Conservation (phyloP, 1,140 invertebrate species). For the Drosophila quadrilineata region DNA sequence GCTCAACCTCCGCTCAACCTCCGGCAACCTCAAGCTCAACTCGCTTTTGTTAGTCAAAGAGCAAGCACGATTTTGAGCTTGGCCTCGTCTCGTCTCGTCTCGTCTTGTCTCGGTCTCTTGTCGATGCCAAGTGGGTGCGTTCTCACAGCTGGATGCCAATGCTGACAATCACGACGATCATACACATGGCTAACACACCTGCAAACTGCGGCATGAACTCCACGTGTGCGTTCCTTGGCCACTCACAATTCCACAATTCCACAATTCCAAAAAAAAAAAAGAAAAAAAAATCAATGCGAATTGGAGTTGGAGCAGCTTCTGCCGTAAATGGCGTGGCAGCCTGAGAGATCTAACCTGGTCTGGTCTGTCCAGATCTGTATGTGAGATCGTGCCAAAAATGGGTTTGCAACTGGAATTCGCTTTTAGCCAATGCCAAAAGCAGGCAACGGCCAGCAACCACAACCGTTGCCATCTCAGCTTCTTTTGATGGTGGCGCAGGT, state of each 20-base stretch:
- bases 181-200: slow-evolving; percentile 49
- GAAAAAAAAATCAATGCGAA: slow-evolving; percentile 66
- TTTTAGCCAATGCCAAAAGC: slow-evolving; percentile 65
- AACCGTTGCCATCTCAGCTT: slow-evolving; percentile 18
- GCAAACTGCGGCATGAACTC: slow-evolving; percentile 36
- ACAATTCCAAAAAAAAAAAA: no score
- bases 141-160: slow-evolving; percentile 71
- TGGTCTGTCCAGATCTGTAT: slow-evolving; percentile 10
- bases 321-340: slow-evolving; percentile 52
- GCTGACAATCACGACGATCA: slow-evolving; percentile 63
- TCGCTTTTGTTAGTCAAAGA: no score
- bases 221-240: slow-evolving; percentile 67
- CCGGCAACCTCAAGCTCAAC: no score
- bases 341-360: not conserved
- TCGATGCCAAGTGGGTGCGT: slow-evolving; percentile 77
- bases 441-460: slow-evolving; percentile 51
- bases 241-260: slow-evolving; percentile 42
- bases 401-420: slow-evolving; percentile 79
- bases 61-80: slow-evolving; percentile 49
- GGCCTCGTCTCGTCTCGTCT: slow-evolving; percentile 67
- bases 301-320: slow-evolving; percentile 33
- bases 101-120: no score
- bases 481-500: slow-evolving; percentile 56
- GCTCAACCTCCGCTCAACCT: not conserved
- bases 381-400: slow-evolving; percentile 73